Evolutionary conservation across 2,113 vertebrate genomes (phyloP).

Genomic region (Otocyon megalotis): DNA sequence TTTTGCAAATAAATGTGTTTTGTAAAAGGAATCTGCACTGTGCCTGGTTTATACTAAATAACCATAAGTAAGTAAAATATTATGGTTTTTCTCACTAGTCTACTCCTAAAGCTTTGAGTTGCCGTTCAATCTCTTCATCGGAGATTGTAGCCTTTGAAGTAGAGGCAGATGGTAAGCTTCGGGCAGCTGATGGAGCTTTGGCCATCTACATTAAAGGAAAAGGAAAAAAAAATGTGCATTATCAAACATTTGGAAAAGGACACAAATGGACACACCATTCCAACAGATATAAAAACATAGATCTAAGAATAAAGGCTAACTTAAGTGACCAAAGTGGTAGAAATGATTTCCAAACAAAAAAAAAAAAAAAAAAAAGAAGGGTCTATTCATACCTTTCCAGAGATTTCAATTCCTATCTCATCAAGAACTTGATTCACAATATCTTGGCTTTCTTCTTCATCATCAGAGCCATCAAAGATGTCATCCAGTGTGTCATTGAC

Average conservation of each 20-base stretch:
- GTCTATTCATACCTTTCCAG: conserved; percentile 92
- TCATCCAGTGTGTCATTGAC: conserved; percentile 98
- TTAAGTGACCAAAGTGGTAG: not conserved
- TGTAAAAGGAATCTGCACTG: conserved; percentile 76
- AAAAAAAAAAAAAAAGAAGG: too few species aligned
- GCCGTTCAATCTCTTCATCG: conserved; percentile 98
- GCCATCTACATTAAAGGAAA: conserved; percentile 92
- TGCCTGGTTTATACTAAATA: conserved; percentile 71
- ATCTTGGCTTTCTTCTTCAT: conserved; percentile 98
- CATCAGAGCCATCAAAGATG: conserved; percentile 97
- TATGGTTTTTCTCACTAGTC: conserved; percentile 87
- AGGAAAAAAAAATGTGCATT: not conserved
- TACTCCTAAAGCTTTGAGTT: conserved; percentile 96
- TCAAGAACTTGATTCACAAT: conserved; percentile 99
- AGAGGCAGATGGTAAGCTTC: conserved; percentile 91
- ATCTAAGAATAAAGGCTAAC: not conserved
- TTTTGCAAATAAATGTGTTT: conserved; percentile 80
- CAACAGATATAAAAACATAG: conserved; percentile 35
- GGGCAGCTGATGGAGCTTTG: conserved; percentile 94
- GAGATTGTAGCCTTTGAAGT: conserved; percentile 93
- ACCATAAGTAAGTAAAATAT: conserved; percentile 67
- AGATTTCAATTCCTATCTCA: conserved; percentile 99
- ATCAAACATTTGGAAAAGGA: not conserved
- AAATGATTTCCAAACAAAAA: not conserved
- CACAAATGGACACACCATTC: conserved; percentile 20